phyloP scores from a whole-genome alignment of 2,113 vertebrate species.

The Kryptolebias marmoratus region DNA sequence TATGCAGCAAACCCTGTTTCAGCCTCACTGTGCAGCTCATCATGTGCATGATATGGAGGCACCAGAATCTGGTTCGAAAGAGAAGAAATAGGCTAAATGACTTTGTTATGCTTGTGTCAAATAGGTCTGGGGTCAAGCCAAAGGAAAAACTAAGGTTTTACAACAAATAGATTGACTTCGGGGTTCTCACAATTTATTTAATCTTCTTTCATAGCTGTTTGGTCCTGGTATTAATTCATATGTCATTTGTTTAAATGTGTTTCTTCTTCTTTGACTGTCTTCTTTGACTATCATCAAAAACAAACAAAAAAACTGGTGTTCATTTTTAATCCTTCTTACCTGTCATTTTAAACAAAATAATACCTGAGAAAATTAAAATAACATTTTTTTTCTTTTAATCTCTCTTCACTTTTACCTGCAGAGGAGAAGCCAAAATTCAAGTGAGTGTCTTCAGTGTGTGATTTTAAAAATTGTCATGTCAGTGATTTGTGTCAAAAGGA shows the following conservation, averaged over 20 bases:
- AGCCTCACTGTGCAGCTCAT: conserved; percentile 53
- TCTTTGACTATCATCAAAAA: conserved; percentile 9
- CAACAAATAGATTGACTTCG: not conserved
- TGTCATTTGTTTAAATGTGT: not conserved
- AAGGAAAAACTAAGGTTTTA: conserved; percentile 17
- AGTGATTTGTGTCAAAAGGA: conserved; percentile 3
- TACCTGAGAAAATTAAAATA: conserved; percentile 42
- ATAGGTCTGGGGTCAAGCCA: conserved; percentile 74
- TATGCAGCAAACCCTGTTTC: conserved; percentile 48
- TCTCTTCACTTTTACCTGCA: conserved; percentile 75
- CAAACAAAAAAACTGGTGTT: not conserved
- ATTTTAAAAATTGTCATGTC: not conserved
- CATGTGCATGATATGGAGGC: conserved; percentile 73
- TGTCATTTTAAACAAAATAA: conserved; percentile 5
- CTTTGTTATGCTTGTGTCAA: conserved; percentile 39
- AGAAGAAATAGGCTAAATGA: conserved; percentile 6
- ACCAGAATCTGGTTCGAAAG: conserved; percentile 48
- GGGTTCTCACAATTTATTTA: not conserved
- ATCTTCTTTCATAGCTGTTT: conserved; percentile 7
- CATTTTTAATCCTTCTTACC: conserved; percentile 9
- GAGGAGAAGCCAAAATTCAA: conserved; percentile 93
- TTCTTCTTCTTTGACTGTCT: conserved; percentile 10
- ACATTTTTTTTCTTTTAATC: conserved; percentile 69
- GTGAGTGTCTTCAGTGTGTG: conserved; percentile 80
- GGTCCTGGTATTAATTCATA: not conserved